These are phyloP conservation scores for Nestor notabilis DNA, from an alignment of 2,113 vertebrate genomes.

Conservation along the genomic window DNA sequence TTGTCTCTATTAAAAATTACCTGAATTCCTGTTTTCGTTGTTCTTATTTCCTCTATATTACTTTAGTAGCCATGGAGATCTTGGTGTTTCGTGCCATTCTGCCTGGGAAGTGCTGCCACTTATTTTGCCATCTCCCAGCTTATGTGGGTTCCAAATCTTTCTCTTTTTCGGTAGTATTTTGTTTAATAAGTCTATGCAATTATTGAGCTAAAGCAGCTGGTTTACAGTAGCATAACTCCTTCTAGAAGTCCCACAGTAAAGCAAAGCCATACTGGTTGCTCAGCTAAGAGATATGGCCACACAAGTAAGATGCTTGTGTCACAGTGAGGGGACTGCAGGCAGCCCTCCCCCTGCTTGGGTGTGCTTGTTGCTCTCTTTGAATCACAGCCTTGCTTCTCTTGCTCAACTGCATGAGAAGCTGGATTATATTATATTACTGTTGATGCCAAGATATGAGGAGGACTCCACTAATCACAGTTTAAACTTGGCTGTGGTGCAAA, in stretches of 20 bases:
- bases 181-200: neutral
- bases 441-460: neutral
- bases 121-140: neutral
- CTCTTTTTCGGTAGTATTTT: neutral
- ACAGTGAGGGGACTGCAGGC: neutral
- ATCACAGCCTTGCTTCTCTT: neutral
- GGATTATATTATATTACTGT: neutral
- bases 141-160: neutral
- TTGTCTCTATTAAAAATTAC: neutral
- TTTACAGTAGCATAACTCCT: neutral
- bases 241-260: neutral
- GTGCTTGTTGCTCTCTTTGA: neutral
- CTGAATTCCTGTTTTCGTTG: neutral
- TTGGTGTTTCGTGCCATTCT: neutral
- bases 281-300: rapidly evolving
- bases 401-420: neutral
- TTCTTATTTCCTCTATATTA: neutral
- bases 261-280: neutral
- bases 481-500: neutral
- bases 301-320: rapidly evolving
- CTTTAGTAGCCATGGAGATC: neutral
- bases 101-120: neutral
- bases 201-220: neutral
- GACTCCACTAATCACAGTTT: neutral
- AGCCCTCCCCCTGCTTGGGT: neutral